A percentile compares a stretch with the other conserved stretches of the same genome.
These are phyloP conservation scores for Apteryx mantelli DNA, from an alignment of 2,113 vertebrate genomes.

Conservation along the genomic window DNA sequence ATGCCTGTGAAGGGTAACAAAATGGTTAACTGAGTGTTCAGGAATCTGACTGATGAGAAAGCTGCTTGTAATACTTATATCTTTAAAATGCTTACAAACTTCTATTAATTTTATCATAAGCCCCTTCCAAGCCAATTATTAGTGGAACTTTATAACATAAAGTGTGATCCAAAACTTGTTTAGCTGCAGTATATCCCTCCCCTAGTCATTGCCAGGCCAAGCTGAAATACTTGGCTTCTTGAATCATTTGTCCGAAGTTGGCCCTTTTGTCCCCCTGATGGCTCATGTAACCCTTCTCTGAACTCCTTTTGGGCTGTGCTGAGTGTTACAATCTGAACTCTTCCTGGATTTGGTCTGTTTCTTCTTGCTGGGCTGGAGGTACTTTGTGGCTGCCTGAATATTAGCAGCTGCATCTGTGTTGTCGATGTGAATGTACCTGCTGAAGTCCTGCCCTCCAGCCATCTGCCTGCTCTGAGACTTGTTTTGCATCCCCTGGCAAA, in stretches of 20 bases:
- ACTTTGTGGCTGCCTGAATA: neutral
- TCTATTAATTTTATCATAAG: neutral
- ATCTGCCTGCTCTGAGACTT: constrained; percentile 13
- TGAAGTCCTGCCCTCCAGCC: constrained; percentile 21
- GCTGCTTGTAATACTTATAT: neutral
- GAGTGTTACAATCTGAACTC: constrained; percentile 47
- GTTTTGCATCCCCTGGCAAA: constrained; percentile 29
- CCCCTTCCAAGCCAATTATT: constrained; percentile 13
- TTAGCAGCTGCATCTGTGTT: neutral
- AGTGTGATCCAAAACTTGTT: constrained; percentile 22
- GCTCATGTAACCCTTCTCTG: constrained; percentile 45
- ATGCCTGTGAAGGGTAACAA: neutral
- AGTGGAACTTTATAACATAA: constrained; percentile 9
- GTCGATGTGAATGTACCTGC: neutral
- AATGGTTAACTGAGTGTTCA: neutral
- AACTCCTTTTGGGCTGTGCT: constrained; percentile 62
- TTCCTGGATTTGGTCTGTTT: constrained; percentile 51
- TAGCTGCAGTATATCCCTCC: neutral
- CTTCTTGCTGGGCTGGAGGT: neutral
- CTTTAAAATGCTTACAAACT: neutral
- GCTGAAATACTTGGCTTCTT: constrained; percentile 61
- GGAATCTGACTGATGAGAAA: neutral
- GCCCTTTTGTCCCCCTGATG: neutral
- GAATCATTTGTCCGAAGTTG: constrained; percentile 55
- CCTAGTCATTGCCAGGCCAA: constrained; percentile 49